These are phyloP conservation scores for Oryzias sinensis DNA, from an alignment of 2,797 vertebrate genomes.

Conservation along the genomic window DNA sequence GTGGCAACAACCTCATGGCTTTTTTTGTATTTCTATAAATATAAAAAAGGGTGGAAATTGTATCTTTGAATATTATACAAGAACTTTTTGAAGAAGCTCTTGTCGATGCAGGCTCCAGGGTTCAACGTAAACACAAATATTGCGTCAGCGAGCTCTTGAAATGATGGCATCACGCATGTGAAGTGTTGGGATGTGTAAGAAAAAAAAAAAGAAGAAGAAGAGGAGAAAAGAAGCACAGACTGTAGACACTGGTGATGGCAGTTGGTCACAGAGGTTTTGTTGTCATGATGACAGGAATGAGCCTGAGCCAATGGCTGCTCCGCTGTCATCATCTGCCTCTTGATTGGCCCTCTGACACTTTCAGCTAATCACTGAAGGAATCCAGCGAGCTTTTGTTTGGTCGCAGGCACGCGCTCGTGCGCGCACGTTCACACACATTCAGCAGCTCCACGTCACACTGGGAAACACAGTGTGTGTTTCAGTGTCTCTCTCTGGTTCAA, in stretches of 20 bases:
- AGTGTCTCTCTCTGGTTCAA: slow-evolving; percentile 66
- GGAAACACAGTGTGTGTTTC: slow-evolving; percentile 65
- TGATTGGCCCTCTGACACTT: slow-evolving; percentile 61
- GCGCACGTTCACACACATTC: slow-evolving; percentile 24
- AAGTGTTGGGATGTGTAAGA: slow-evolving; percentile 59
- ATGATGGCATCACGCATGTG: slow-evolving; percentile 66
- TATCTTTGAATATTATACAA: slow-evolving; percentile 29
- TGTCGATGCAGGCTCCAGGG: slow-evolving; percentile 53
- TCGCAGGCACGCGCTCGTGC: slow-evolving; percentile 25
- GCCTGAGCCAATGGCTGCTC: slow-evolving; percentile 56
- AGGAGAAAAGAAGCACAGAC: slow-evolving; percentile 17
- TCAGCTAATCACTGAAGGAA: slow-evolving; percentile 56
- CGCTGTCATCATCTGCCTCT: slow-evolving; percentile 51
- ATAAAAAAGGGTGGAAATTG: slow-evolving; percentile 33
- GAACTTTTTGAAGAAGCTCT: slow-evolving; percentile 50
- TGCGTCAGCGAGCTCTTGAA: slow-evolving; percentile 66
- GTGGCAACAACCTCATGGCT: slow-evolving; percentile 23
- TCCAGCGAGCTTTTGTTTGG: slow-evolving; percentile 58
- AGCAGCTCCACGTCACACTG: slow-evolving; percentile 49
- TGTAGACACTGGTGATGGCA: slow-evolving; percentile 37
- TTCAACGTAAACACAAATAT: slow-evolving; percentile 66
- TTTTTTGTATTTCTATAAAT: slow-evolving; percentile 40
- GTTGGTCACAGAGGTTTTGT: slow-evolving; percentile 53
- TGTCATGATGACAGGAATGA: slow-evolving; percentile 54
- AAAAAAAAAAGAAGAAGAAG: slow-evolving; percentile 35